phyloP scores from a whole-genome alignment of 37 sponge, comb jelly and placozoan species.

The Geodia barretti region DNA sequence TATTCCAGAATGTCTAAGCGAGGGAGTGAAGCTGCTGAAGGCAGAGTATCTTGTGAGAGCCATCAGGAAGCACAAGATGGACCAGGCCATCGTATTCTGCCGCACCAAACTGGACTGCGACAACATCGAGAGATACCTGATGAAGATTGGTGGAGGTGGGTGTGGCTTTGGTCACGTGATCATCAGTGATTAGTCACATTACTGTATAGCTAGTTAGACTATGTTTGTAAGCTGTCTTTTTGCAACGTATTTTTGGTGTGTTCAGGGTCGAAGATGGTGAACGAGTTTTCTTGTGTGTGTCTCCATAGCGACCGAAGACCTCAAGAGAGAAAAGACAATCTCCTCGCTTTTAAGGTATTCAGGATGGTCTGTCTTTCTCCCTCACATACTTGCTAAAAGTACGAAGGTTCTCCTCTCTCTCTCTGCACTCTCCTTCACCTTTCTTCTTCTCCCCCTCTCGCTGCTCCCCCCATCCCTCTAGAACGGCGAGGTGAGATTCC shows the following conservation, averaged over 20 bases:
- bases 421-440: not conserved
- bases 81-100: constrained; percentile 96
- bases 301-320: constrained; percentile 93
- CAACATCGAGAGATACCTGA: constrained; percentile 86
- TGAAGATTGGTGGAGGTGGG: constrained; percentile 62
- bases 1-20: constrained; percentile 73
- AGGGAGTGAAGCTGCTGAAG: constrained; percentile 92
- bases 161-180: not conserved
- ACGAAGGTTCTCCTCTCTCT: too few species aligned
- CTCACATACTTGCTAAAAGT: too few species aligned
- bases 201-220: not conserved
- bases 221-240: not conserved
- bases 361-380: not conserved
- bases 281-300: constrained; percentile 92
- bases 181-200: not conserved
- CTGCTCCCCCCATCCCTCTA: not conserved
- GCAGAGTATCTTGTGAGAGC: constrained; percentile 86
- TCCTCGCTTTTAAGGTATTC: constrained; percentile 80
- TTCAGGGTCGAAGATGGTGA: constrained; percentile 71
- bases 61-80: constrained; percentile 87
- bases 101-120: constrained; percentile 98
- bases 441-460: not conserved
- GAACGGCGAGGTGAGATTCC: constrained; percentile 85
- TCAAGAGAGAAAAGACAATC: constrained; percentile 83
- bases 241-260: not conserved